A percentile compares a stretch with the other conserved stretches of the same genome.
Conservation (phyloP, 2,797 vertebrate genomes). For the Micrastur ruficollis region DNA sequence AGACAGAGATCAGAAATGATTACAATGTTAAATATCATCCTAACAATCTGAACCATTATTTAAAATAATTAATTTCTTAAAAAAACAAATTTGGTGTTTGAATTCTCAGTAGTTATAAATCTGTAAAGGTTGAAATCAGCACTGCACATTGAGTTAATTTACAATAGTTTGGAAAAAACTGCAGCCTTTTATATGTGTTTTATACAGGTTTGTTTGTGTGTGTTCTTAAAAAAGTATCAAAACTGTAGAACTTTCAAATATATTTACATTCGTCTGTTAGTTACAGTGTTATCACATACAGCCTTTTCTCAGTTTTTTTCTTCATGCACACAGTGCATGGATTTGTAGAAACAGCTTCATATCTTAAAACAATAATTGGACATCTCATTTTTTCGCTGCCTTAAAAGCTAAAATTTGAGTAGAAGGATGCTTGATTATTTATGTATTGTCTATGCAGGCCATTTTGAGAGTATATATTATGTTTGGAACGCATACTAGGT, state of each 20-base stretch:
- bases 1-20: conserved; percentile 65
- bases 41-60: conserved; percentile 48
- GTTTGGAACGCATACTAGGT: background rate
- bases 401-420: background rate
- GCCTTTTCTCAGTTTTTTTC: conserved; percentile 26
- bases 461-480: background rate
- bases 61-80: conserved; percentile 68
- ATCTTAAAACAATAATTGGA: background rate
- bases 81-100: conserved; percentile 58
- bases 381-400: background rate
- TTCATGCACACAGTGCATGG: conserved; percentile 71
- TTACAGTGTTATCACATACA: conserved; percentile 71
- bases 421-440: conserved; percentile 21
- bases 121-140: conserved; percentile 59
- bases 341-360: conserved; percentile 47
- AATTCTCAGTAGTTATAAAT: conserved; percentile 54
- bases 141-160: conserved; percentile 47
- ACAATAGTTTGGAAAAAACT: conserved; percentile 46
- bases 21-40: conserved; percentile 57
- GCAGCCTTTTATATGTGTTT: conserved; percentile 61
- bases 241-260: conserved; percentile 75
- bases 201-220: conserved; percentile 62
- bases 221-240: conserved; percentile 81
- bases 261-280: conserved; percentile 74
- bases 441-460: background rate